A percentile compares a stretch with the other conserved stretches of the same genome.
phyloP scores from a whole-genome alignment of 2,113 vertebrate species.

The Callionymus lyra region DNA sequence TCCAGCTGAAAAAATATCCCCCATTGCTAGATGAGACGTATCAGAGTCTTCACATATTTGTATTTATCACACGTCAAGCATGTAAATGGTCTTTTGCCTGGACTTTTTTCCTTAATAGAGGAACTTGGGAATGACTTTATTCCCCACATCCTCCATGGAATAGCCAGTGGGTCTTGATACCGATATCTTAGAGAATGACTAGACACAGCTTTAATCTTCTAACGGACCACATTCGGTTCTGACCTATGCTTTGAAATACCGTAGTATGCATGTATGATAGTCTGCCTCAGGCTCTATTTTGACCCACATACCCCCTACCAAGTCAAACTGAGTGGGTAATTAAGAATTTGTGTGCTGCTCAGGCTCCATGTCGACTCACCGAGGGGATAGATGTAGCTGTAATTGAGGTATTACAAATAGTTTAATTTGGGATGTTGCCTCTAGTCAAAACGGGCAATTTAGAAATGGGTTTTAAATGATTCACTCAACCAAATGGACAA shows the following conservation, averaged over 20 bases:
- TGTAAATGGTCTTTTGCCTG: conserved; percentile 24
- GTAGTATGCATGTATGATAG: conserved; percentile 22
- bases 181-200: conserved; percentile 22
- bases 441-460: conserved; percentile 26
- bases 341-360: conserved; percentile 37
- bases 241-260: conserved; percentile 29
- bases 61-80: conserved; percentile 20
- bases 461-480: conserved; percentile 17
- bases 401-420: conserved; percentile 44
- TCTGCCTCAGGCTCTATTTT: conserved; percentile 25
- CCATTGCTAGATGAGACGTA: conserved; percentile 1
- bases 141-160: conserved; percentile 1
- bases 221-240: conserved; percentile 22
- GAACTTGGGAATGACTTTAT: conserved; percentile 4
- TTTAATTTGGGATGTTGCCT: conserved; percentile 31
- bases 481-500: conserved; percentile 1
- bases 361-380: conserved; percentile 26
- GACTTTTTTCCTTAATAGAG: conserved; percentile 9
- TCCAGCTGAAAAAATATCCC: no score
- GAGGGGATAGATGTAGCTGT: conserved; percentile 31
- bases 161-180: conserved; percentile 15
- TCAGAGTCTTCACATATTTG: conserved; percentile 22
- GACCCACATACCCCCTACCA: conserved; percentile 47
- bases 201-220: conserved; percentile 22
- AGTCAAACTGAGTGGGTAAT: conserved; percentile 52